phyloP scores from a whole-genome alignment of 2,888 invertebrate species.

The Drosophila nr. medialis region DNA sequence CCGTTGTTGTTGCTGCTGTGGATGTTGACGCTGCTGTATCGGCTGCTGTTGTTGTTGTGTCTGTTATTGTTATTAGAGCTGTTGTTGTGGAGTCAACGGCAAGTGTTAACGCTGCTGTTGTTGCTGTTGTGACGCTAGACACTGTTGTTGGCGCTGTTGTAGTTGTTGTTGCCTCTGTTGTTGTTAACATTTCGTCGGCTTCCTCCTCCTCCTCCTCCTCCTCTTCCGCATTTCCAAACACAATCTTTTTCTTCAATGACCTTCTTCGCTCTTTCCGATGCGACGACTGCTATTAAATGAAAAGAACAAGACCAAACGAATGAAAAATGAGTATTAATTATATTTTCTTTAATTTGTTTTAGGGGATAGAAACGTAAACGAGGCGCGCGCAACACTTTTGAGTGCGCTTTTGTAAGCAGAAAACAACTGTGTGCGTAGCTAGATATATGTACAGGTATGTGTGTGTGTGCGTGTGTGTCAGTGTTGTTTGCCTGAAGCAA shows the following conservation, averaged over 20 bases:
- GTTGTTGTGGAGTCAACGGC: conserved; percentile 6
- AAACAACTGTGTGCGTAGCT: conserved; percentile 33
- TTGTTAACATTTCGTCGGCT: conserved; percentile 31
- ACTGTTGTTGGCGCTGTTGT: conserved; percentile 39
- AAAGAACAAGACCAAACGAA: neutral
- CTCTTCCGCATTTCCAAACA: conserved; percentile 33
- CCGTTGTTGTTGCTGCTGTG: conserved; percentile 50
- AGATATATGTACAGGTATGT: conserved; percentile 33
- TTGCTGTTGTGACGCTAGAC: conserved; percentile 29
- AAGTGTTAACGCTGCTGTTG: conserved; percentile 8
- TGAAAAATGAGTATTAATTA: conserved; percentile 1
- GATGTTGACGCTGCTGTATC: conserved; percentile 18
- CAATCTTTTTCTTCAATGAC: conserved; percentile 60
- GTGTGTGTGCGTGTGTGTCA: conserved; percentile 25
- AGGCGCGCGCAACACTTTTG: conserved; percentile 11
- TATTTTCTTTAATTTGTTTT: neutral
- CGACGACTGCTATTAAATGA: conserved; percentile 53
- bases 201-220: conserved; percentile 21
- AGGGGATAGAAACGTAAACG: neutral
- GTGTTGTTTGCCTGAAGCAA: conserved; percentile 41
- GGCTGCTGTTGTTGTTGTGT: conserved; percentile 49
- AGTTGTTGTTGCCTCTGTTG: conserved; percentile 32
- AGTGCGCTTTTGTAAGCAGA: conserved; percentile 54
- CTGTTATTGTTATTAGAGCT: conserved; percentile 48
- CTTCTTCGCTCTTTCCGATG: conserved; percentile 66